Base-by-base conservation (phyloP, 2,888 invertebrate genomes). In the Eupithecia vulgata region DNA sequence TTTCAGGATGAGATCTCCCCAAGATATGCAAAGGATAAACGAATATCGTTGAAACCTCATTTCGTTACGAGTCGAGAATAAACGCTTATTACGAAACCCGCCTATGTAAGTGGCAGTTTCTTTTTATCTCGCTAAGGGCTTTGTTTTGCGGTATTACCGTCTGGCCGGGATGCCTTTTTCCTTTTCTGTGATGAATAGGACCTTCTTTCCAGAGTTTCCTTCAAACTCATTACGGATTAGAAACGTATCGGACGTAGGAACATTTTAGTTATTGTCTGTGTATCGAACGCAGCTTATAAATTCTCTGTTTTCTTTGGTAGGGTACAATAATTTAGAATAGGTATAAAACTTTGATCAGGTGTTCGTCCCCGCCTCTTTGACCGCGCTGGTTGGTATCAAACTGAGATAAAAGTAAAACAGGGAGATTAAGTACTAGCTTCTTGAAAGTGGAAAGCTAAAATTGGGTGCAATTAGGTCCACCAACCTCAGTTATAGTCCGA, bases 81-180 rank as follows among this genome's bases (percentile, higher is more conserved):
- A 87, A 90, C 87, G 86, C 87, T 89, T 90, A 88, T 90, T 90
- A 91, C 88, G 88, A 87, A 87, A 84, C 86, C 65, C 83, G 87
- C 82, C 86, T 85, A 87, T 87, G 68, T 68, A 89, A 89, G 87
- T 77, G 73, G 77, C 84, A 78, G 81, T 90, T 89, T 83, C 84
- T 85, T 91, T 91, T 90, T 88, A 90, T 90, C 88, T 86, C 76
- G 81, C 83, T 81, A 81, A 79, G 84, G 82, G 84, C 86, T 87
- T 87, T 86, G 86, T 88, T 83, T 88, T 81, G 82, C 76, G 82
- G 71, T 57, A 42, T 75, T n/a, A 66, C 61, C 62, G 72, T 73
- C 34, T 59, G 71, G 57, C 62, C 48, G 45, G 42, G 34, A 12
- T 64, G 64, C 64, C 35, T 34, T 61, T 61, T 61, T 61, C 62